Evolutionary conservation across 2,797 vertebrate genomes (phyloP).

Genomic region (Lagocephalus sceleratus): DNA sequence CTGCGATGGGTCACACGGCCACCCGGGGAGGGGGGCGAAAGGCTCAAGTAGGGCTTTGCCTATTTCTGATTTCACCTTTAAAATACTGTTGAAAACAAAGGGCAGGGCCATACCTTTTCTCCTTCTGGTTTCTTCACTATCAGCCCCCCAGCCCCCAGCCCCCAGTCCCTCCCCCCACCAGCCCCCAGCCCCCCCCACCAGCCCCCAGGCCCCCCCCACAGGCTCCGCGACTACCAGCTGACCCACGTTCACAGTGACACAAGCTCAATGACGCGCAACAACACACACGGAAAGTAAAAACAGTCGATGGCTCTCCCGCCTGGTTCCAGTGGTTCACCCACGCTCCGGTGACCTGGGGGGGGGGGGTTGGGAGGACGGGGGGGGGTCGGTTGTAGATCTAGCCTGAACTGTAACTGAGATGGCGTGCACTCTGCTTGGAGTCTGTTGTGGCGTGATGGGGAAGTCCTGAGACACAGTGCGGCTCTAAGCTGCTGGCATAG

Average conservation of each 20-base stretch:
- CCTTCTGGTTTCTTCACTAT: too few relatives aligned
- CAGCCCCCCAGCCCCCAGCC: too few relatives aligned
- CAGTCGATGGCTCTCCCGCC: constrained; percentile 31
- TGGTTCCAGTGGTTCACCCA: constrained; percentile 38
- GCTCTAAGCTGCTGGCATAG: constrained; percentile 85
- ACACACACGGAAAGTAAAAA: constrained; percentile 20
- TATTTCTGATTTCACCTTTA: background rate
- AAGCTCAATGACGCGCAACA: constrained; percentile 37
- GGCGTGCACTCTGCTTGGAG: constrained; percentile 63
- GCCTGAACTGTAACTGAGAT: constrained; percentile 59
- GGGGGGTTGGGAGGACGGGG: constrained; percentile 32
- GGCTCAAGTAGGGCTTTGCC: constrained; percentile 17
- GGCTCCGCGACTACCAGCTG: constrained; percentile 24
- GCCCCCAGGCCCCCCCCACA: constrained; percentile 37
- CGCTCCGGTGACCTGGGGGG: constrained; percentile 25
- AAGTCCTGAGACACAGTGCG: constrained; percentile 85
- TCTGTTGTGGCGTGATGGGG: constrained; percentile 71
- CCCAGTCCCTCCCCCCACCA: too few relatives aligned
- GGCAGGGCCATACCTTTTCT: constrained; percentile 18
- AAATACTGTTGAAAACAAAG: constrained; percentile 1
- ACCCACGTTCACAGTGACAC: constrained; percentile 14
- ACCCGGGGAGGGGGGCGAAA: constrained; percentile 14
- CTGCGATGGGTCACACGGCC: constrained; percentile 20
- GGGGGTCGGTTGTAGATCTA: constrained; percentile 51
- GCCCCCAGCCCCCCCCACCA: too few relatives aligned